These are phyloP conservation scores for Verasper variegatus DNA, from an alignment of 2,113 vertebrate genomes.

Conservation along the genomic window DNA sequence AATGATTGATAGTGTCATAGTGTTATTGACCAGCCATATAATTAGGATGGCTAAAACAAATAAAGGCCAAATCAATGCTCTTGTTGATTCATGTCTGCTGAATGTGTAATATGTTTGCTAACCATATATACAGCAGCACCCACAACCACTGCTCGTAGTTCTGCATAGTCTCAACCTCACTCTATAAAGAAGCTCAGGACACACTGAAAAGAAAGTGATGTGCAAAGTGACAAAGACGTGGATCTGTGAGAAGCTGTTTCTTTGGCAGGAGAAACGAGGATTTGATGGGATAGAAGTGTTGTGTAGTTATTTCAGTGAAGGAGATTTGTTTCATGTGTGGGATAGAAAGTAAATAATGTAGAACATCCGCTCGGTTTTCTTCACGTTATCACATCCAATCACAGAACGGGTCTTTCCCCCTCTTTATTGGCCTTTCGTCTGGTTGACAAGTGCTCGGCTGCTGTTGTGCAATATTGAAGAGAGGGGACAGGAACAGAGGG, in stretches of 20 bases:
- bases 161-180: too few relatives aligned
- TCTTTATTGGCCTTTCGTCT: constrained; percentile 29
- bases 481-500: constrained; percentile 20
- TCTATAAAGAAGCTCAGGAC: too few relatives aligned
- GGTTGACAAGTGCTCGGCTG: constrained; percentile 39
- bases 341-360: constrained; percentile 53
- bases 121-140: too few relatives aligned
- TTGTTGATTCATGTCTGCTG: too few relatives aligned
- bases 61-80: too few relatives aligned
- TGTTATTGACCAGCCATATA: too few relatives aligned
- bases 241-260: background rate
- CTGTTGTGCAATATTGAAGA: constrained; percentile 48
- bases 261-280: background rate
- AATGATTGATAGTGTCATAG: too few relatives aligned
- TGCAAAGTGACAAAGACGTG: background rate
- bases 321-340: background rate
- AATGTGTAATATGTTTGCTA: too few relatives aligned
- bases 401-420: constrained; percentile 14
- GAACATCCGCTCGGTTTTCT: constrained; percentile 5
- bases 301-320: background rate
- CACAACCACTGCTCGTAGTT: too few relatives aligned
- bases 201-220: background rate
- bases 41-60: too few relatives aligned
- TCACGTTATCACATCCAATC: constrained; percentile 33
- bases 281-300: background rate